These are phyloP conservation scores for Plutella xylostella DNA, from an alignment of 2,888 invertebrate genomes.

Conservation along the genomic window DNA sequence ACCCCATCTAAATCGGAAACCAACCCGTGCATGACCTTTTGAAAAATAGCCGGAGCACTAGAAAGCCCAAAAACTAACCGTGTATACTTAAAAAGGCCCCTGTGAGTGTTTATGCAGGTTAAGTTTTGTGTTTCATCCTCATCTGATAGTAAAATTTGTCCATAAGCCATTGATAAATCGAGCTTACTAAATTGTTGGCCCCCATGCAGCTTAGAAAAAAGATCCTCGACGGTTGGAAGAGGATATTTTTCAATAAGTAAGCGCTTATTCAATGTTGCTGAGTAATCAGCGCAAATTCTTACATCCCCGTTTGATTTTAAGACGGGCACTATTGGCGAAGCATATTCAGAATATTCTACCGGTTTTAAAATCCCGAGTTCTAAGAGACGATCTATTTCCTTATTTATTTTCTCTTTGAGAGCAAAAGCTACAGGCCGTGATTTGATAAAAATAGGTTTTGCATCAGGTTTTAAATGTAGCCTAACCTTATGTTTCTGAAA, in stretches of 20 bases:
- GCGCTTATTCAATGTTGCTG: background rate
- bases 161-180: background rate
- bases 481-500: background rate
- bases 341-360: background rate
- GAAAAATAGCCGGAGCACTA: conserved; percentile 4
- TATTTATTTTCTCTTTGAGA: background rate
- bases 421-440: too few species aligned
- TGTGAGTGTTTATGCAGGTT: background rate
- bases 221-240: background rate
- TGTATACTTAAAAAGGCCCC: background rate
- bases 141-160: background rate
- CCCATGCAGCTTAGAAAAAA: background rate
- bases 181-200: background rate
- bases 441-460: background rate
- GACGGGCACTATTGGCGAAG: background rate
- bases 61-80: conserved; percentile 1
- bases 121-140: background rate
- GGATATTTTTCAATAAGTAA: background rate
- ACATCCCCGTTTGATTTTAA: background rate
- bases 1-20: background rate
- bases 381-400: background rate
- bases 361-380: background rate
- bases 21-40: conserved; percentile 8
- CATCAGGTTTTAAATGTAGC: background rate
- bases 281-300: conserved; percentile 1